Evolutionary conservation across 2,113 vertebrate species (phyloP), one percentile per base, ranked within the genome.

Genomic region (Gymnarchus niloticus): DNA sequence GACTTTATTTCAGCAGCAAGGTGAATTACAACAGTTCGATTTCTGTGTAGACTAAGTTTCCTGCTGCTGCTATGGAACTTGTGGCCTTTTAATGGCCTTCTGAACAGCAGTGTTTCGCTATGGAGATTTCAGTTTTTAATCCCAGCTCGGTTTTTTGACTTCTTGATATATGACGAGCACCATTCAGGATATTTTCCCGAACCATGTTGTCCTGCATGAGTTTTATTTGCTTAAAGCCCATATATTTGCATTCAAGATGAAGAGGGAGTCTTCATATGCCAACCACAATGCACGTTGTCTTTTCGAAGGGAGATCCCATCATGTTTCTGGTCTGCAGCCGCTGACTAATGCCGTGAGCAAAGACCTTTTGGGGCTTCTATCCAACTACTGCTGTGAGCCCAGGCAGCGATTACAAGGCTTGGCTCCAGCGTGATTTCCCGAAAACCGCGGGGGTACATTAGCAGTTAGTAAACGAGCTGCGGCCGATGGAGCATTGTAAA

Each of bases 381-480:
- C 76, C 76, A 78, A 78, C 76, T 48, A 54, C 78, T 52, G 78
- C 78, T 81, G 46, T 19, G 49, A 81, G 78, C 48, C 9, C 78
- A 48, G 49, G 49, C 78, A 81, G 23, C 25, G 78, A 49, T 81
- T 81, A 78, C 23, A 21, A 78, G 37, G 76, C 44, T 78, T 78
- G 76, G 76, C 76, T 78, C 76, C 44, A 7, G 46, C 23, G 6
- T 2, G 76, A 6, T 78, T 48, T 78, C 76, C 80, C 80, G 17
- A 86, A 73, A 86, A 52, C 80, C 28, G 48, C 76, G 21, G 85
- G 85, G 85, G 61, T 54, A 82, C 51, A 83, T 86, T 83, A 86
- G 81, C 85, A 86, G 85, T 51, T 73, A 86, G 80, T 86, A 82
- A 83, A 83, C 37, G 85, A 73, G 85, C 57, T 21, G 81, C 61